A percentile compares a stretch with the other conserved stretches of the same genome.
Conservation (phyloP, 2,888 invertebrate genomes). For the Aleiodes leptofemur region DNA sequence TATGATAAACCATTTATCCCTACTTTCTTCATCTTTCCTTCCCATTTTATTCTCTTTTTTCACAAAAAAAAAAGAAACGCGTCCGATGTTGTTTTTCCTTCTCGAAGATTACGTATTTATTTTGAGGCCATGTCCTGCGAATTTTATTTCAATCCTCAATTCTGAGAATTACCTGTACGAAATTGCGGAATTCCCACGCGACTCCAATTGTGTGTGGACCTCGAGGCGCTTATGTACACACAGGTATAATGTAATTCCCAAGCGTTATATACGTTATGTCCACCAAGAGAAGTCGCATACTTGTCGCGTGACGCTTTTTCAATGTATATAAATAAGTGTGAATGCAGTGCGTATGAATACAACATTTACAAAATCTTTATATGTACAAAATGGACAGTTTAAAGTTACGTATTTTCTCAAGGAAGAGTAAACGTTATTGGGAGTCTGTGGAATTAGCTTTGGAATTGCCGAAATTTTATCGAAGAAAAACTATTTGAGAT, state of each 20-base stretch:
- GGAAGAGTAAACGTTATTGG: background rate
- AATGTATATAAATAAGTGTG: conserved; percentile 18
- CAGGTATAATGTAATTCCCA: conserved; percentile 16
- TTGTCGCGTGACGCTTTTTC: conserved; percentile 56
- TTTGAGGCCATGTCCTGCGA: too few relatives aligned
- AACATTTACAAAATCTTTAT: conserved; percentile 1
- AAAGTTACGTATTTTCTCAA: conserved; percentile 1
- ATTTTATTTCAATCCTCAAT: background rate
- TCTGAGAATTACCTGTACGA: conserved; percentile 16
- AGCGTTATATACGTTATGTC: conserved; percentile 20
- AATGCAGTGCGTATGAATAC: conserved; percentile 32
- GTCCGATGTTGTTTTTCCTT: too few relatives aligned
- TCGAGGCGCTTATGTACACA: conserved; percentile 29
- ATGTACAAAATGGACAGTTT: background rate
- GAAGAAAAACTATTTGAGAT: too few relatives aligned
- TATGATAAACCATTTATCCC: conserved; percentile 18
- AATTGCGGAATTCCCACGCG: conserved; percentile 34
- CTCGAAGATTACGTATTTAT: too few relatives aligned
- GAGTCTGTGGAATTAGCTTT: background rate
- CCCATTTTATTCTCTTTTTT: too few relatives aligned
- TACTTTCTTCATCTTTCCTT: background rate
- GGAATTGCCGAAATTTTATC: too few relatives aligned
- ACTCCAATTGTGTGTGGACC: conserved; percentile 26
- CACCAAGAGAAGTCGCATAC: conserved; percentile 51
- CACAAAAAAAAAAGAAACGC: background rate